A percentile compares a stretch with the other conserved stretches of the same genome.
Evolutionary conservation across 1,140 invertebrate genomes (phyloP).

Genomic region (Diprion similis): DNA sequence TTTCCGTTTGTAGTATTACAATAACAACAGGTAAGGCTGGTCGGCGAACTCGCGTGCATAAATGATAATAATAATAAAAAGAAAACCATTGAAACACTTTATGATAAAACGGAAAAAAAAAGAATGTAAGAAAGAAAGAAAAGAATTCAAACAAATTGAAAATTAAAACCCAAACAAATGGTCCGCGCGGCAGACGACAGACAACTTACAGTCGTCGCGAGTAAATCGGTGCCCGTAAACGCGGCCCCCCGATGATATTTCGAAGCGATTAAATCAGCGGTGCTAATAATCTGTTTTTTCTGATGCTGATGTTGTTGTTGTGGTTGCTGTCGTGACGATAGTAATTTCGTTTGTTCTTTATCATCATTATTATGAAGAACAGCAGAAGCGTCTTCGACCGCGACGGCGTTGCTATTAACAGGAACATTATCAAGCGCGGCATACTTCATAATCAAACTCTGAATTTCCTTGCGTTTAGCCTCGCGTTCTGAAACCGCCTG

Average conservation of each 20-base stretch:
- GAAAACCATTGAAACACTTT: too few species aligned
- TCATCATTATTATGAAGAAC: conserved; percentile 26
- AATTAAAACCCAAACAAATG: too few species aligned
- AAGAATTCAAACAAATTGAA: too few species aligned
- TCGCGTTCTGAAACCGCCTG: conserved; percentile 72
- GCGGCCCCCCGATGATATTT: conserved; percentile 49
- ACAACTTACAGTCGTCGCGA: neutral
- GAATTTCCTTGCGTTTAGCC: conserved; percentile 80
- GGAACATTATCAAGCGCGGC: conserved; percentile 71
- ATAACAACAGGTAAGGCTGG: neutral
- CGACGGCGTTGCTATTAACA: conserved; percentile 57
- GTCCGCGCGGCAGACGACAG: neutral
- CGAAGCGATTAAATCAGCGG: conserved; percentile 59
- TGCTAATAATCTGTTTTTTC: too few species aligned
- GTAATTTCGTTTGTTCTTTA: conserved; percentile 11
- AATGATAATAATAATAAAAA: neutral
- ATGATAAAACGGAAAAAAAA: too few species aligned
- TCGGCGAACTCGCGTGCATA: neutral
- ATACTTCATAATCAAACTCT: conserved; percentile 80
- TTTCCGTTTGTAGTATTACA: too few species aligned
- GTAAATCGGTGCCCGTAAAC: conserved; percentile 32
- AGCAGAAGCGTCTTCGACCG: conserved; percentile 41
- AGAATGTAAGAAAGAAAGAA: too few species aligned
- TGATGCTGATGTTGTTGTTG: neutral
- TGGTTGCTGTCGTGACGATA: neutral